A percentile compares a stretch with the other conserved stretches of the same genome.
phyloP scores from a whole-genome alignment of 1,140 invertebrate species.

The Caerostris darwini region DNA sequence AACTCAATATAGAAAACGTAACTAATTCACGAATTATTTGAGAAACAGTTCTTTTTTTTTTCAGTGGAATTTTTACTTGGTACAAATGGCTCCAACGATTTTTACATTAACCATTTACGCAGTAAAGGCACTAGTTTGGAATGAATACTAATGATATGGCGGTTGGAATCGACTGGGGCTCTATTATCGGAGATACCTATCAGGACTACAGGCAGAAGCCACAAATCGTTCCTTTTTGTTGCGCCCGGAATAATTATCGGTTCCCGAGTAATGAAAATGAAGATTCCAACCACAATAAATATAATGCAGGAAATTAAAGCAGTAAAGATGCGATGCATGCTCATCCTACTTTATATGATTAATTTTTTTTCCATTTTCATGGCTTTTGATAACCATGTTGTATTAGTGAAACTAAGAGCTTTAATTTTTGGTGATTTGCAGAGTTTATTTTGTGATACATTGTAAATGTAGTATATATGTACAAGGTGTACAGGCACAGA shows the following conservation, averaged over 20 bases:
- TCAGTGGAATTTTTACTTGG: slow-evolving; percentile 13
- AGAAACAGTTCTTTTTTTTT: not conserved
- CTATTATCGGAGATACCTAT: slow-evolving; percentile 52
- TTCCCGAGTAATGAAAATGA: slow-evolving; percentile 25
- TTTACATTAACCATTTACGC: slow-evolving; percentile 65
- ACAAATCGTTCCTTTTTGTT: slow-evolving; percentile 46
- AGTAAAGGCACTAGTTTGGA: slow-evolving; percentile 41
- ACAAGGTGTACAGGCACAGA: too few relatives aligned
- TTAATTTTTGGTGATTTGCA: not conserved
- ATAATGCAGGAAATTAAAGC: slow-evolving; percentile 6
- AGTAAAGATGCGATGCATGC: not conserved
- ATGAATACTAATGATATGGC: slow-evolving; percentile 54
- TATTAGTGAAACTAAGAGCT: not conserved
- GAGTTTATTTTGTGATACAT: not conserved
- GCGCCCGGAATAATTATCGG: slow-evolving; percentile 58
- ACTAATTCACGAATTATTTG: slow-evolving; percentile 43
- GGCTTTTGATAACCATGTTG: not conserved
- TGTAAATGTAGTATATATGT: too few relatives aligned
- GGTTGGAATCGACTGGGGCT: slow-evolving; percentile 19
- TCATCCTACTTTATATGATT: not conserved
- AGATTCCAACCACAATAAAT: slow-evolving; percentile 4
- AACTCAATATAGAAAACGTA: slow-evolving; percentile 5
- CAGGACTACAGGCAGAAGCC: slow-evolving; percentile 23
- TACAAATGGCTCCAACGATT: slow-evolving; percentile 54
- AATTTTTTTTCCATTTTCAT: not conserved